Percentiles rank a stretch among this genome's conserved stretches.
Conservation (phyloP, 1,140 invertebrate genomes). For the Tetranychus cinnabarinus region DNA sequence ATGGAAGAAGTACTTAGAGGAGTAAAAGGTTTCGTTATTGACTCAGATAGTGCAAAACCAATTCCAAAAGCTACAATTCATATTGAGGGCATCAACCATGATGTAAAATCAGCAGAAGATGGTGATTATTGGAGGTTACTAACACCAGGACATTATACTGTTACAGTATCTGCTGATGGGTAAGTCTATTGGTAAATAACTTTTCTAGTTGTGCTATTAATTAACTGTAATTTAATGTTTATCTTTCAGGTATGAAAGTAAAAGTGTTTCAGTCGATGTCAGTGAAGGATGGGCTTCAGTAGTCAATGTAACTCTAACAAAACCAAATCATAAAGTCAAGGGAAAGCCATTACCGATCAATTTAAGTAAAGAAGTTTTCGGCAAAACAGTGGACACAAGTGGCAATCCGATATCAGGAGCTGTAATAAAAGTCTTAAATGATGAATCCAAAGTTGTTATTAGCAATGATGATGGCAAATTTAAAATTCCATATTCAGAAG, state of each 20-base stretch:
- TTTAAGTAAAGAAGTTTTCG: neutral
- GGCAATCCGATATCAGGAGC: neutral
- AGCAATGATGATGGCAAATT: neutral
- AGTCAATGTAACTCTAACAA: neutral
- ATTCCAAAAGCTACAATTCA: constrained; percentile 47
- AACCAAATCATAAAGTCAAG: neutral
- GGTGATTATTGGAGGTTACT: constrained; percentile 89
- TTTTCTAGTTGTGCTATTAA: neutral
- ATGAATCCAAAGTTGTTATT: neutral
- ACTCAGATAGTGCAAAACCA: constrained; percentile 38
- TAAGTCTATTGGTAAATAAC: neutral
- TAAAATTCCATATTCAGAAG: neutral
- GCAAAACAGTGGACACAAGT: neutral
- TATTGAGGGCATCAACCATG: constrained; percentile 44
- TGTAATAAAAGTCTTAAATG: neutral
- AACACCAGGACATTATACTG: constrained; percentile 56
- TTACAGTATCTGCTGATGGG: constrained; percentile 33
- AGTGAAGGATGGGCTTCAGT: neutral
- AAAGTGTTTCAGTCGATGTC: neutral
- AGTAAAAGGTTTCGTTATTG: constrained; percentile 57
- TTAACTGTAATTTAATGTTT: neutral
- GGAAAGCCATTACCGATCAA: neutral
- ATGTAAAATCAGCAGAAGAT: constrained; percentile 34
- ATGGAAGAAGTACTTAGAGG: constrained; percentile 77
- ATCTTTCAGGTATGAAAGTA: neutral